Evolutionary conservation across 2,888 invertebrate genomes (phyloP).

Genomic region (Malacosoma neustria): DNA sequence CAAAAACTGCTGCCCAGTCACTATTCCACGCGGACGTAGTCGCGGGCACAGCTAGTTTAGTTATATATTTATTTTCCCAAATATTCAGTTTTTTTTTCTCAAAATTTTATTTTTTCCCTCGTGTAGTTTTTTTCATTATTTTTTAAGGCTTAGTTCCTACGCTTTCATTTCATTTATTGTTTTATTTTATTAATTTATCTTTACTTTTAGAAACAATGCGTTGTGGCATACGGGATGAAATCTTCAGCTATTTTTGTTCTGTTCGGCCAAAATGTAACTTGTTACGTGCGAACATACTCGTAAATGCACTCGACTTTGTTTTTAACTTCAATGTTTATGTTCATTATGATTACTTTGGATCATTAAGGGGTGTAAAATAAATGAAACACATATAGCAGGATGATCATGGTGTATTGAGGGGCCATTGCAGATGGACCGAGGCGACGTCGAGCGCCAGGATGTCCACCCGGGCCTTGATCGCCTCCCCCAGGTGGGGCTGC

Average conservation of each 20-base stretch:
- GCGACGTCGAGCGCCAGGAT: constrained; percentile 94
- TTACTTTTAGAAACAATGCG: too few species aligned
- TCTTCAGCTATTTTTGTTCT: too few species aligned
- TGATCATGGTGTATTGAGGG: constrained; percentile 28
- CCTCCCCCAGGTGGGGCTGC: constrained; percentile 80
- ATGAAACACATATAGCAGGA: not conserved
- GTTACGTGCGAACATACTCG: not conserved
- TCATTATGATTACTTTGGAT: not conserved
- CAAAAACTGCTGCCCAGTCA: too few species aligned
- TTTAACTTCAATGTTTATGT: not conserved
- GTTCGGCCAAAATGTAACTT: not conserved
- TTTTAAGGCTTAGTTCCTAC: too few species aligned
- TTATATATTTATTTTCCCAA: too few species aligned
- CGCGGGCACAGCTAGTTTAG: too few species aligned
- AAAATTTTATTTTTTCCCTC: too few species aligned
- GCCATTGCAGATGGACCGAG: constrained; percentile 85
- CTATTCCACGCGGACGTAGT: too few species aligned
- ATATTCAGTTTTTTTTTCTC: too few species aligned
- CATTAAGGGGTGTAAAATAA: not conserved
- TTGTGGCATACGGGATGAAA: not conserved
- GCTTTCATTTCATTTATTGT: too few species aligned
- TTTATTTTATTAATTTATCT: too few species aligned
- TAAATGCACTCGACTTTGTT: not conserved
- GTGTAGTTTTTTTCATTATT: too few species aligned
- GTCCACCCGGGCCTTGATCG: constrained; percentile 84